A percentile compares a stretch with the other conserved stretches of the same genome.
phyloP scores from a whole-genome alignment of 2,797 vertebrate species.

The Syngnathus acus region DNA sequence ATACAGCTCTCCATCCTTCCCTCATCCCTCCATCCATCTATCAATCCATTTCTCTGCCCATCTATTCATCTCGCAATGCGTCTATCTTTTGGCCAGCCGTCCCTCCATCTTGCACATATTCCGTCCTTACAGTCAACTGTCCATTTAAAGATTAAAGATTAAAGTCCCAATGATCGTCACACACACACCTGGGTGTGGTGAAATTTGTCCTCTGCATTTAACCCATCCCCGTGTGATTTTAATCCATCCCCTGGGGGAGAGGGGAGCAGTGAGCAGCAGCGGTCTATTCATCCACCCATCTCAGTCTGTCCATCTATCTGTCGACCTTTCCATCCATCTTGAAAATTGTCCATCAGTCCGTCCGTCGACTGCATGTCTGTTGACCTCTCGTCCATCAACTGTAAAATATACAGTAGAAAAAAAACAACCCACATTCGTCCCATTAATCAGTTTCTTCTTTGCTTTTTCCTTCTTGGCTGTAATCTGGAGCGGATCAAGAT shows the following conservation, averaged over 20 bases:
- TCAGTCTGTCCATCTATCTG: neutral
- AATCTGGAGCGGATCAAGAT: neutral
- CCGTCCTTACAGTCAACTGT: neutral
- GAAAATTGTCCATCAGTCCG: neutral
- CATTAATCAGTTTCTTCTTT: neutral
- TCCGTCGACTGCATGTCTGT: neutral
- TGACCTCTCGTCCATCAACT: neutral
- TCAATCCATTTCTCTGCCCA: neutral
- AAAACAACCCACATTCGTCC: neutral
- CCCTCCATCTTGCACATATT: neutral
- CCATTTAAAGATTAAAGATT: too few species aligned
- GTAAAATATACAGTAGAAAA: neutral
- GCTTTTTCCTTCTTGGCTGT: neutral
- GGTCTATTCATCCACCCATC: neutral
- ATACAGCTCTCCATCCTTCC: neutral
- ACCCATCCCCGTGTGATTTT: too few species aligned
- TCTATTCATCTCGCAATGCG: neutral
- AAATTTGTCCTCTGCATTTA: too few species aligned
- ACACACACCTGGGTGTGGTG: too few species aligned
- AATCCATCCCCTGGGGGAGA: too few species aligned
- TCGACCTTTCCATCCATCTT: neutral
- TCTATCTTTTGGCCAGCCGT: neutral
- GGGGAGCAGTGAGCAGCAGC: too few species aligned
- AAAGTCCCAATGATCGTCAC: too few species aligned
- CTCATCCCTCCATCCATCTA: neutral